Conservation (phyloP, 2,797 vertebrate species). For the Thamnophis elegans region DNA sequence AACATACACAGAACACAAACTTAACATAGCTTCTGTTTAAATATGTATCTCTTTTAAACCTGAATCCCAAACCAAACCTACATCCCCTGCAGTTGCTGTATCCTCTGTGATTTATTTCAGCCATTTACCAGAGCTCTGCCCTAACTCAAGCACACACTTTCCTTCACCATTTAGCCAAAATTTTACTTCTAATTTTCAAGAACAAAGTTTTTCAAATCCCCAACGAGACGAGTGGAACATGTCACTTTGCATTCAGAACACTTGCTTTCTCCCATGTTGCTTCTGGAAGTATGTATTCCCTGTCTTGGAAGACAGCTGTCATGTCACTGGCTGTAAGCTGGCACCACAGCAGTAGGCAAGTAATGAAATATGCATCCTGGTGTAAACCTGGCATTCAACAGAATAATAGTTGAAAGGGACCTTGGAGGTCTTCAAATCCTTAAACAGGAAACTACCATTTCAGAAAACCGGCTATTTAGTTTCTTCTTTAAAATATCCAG, state of each 20-base stretch:
- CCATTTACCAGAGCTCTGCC: background rate
- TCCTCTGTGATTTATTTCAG: background rate
- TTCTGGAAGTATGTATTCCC: background rate
- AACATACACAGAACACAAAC: too few relatives aligned
- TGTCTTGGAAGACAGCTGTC: background rate
- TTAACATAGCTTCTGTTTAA: too few relatives aligned
- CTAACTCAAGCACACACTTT: background rate
- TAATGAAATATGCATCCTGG: background rate
- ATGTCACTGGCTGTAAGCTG: background rate
- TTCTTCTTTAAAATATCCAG: background rate
- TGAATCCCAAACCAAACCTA: too few relatives aligned
- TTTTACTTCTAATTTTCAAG: background rate
- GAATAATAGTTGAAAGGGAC: background rate
- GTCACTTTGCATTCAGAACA: background rate
- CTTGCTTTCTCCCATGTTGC: background rate
- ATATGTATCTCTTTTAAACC: too few relatives aligned
- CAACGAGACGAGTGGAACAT: background rate
- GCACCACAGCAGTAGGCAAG: background rate
- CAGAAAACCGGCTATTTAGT: background rate
- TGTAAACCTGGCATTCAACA: background rate
- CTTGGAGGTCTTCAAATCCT: background rate
- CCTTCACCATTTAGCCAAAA: background rate
- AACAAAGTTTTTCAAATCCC: background rate
- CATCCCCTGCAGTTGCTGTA: background rate
- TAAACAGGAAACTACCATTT: background rate